Base-by-base conservation (phyloP, 2,888 invertebrate genomes). In the Orthosia gothica region DNA sequence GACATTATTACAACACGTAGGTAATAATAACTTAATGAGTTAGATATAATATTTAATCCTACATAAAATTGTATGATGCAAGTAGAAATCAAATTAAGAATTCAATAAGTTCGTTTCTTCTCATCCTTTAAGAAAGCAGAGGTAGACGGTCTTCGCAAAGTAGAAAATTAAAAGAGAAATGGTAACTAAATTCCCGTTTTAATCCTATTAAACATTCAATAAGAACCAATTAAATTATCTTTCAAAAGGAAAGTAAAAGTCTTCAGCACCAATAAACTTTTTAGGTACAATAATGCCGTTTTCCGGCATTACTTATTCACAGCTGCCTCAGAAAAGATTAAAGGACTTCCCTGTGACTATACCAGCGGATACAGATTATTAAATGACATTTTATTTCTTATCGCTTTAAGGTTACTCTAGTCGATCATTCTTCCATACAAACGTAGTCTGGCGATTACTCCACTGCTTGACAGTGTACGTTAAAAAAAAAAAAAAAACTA, bases 341-440 rank as follows among this genome's bases (percentile, higher is more conserved):
- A 69, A 71, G 50, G 58, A 62, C 52, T 86, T 79, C 76, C 77
- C 75, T 62, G 65, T 64, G 69, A 67, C 59, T 72, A 65, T 64
- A 59, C n/a, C 61, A 52, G 74, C 84, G 83, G 87, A 86, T 83
- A 82, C 76, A 70, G 72, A 79, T 82, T 83, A 88, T 87, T 88
- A 88, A 77, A 80, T 78, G 87, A 87, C 81, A 82, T 82, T 74
- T 89, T 82, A 82, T 87, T 87, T 76, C 74, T 87, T 88, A 88
- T 87, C 84, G 68, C 54, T 64, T 45, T 40, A 26, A 26, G 26
- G 26, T 26, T 26, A 4, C 26, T 0, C 26, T 3, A 26, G 26
- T 26, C 26, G 26, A 26, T 26, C 4, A 26, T 26, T 26, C 26
- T 26, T 26, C 26, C 26, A 26, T 26, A 26, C 26, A 26, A 26